A percentile compares a stretch with the other conserved stretches of the same genome.
Conservation (phyloP, 53 echinoderm and acorn worm species). For the Arbacia lixula region DNA sequence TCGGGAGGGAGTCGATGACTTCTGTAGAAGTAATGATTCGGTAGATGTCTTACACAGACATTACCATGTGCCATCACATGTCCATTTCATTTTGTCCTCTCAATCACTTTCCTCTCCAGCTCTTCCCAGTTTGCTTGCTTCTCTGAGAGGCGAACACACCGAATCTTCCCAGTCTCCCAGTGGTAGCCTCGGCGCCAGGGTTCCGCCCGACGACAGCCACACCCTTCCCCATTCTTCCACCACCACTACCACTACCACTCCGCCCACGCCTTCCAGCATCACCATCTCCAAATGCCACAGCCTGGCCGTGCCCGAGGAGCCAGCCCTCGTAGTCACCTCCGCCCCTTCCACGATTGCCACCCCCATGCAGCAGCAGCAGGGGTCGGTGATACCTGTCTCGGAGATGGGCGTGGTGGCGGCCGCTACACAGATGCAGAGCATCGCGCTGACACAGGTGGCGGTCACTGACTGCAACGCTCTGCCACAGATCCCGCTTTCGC, state of each 20-base stretch:
- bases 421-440: not conserved
- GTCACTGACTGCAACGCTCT: not conserved
- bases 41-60: too few species aligned
- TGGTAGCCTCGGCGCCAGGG: not conserved
- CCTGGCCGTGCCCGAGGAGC: not conserved
- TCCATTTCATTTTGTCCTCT: too few species aligned
- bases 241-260: conserved; percentile 1
- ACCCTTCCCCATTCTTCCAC: too few species aligned
- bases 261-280: conserved; percentile 12
- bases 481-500: conserved; percentile 15
- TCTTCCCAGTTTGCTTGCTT: conserved; percentile 48
- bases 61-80: too few species aligned
- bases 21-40: too few species aligned
- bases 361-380: not conserved
- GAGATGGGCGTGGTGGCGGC: conserved; percentile 8
- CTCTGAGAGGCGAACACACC: conserved; percentile 16
- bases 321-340: not conserved
- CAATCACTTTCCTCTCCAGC: conserved; percentile 6
- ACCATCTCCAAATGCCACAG: conserved; percentile 46
- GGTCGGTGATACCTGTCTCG: conserved; percentile 1
- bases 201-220: not conserved
- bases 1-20: too few species aligned
- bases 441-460: not conserved
- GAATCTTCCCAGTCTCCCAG: not conserved
- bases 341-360: conserved; percentile 21